Percentiles rank a stretch among this genome's conserved stretches.
These are phyloP conservation scores for Phylloscopus trochiloides DNA, from an alignment of 2,113 vertebrate genomes.

Conservation along the genomic window DNA sequence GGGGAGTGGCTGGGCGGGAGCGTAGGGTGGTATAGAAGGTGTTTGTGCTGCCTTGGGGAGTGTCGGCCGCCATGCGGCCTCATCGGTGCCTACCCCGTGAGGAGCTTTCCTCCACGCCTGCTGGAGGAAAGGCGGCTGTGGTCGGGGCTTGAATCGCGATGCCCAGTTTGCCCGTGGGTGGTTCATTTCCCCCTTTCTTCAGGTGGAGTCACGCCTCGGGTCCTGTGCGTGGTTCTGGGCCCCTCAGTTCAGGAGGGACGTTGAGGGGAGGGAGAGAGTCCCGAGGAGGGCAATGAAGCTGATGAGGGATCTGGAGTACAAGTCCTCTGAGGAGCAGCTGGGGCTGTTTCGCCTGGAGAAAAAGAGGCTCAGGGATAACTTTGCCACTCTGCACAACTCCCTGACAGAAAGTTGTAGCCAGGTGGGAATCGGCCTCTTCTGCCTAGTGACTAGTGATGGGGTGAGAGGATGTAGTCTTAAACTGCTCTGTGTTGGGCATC, in stretches of 20 bases:
- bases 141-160: fast-evolving
- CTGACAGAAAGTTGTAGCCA: not conserved
- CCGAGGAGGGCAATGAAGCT: not conserved
- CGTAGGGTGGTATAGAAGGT: fast-evolving
- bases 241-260: fast-evolving
- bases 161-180: fast-evolving
- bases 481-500: fast-evolving
- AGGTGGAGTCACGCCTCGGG: fast-evolving
- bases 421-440: not conserved
- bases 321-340: not conserved
- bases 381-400: not conserved
- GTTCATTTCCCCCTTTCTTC: fast-evolving
- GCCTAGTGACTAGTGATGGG: fast-evolving
- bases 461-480: too few relatives aligned
- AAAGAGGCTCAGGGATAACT: not conserved
- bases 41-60: fast-evolving
- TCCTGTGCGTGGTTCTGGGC: fast-evolving
- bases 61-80: not conserved
- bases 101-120: not conserved
- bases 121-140: fast-evolving
- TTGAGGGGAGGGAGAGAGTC: fast-evolving
- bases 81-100: fast-evolving
- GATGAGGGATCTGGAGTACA: not conserved
- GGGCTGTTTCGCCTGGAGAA: not conserved
- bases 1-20: fast-evolving